A percentile compares a stretch with the other conserved stretches of the same genome.
Conservation (phyloP, 2,113 vertebrate species). For the Indicator indicator region DNA sequence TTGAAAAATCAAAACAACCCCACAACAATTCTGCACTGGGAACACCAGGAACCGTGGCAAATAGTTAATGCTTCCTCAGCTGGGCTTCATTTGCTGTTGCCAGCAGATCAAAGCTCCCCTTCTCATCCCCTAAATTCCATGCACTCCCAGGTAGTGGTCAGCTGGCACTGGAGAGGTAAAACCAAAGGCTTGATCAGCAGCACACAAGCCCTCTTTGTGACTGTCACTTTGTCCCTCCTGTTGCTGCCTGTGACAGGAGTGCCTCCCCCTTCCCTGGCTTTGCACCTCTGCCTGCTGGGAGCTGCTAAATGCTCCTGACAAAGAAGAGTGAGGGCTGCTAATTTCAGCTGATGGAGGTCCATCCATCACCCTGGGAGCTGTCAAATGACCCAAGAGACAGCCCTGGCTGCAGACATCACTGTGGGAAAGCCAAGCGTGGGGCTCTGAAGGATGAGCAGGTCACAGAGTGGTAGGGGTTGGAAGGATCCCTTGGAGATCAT, state of each 20-base stretch:
- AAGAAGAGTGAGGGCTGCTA: neutral
- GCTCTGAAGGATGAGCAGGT: neutral
- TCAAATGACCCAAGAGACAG: neutral
- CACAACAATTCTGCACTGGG: constrained; percentile 20
- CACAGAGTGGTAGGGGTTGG: neutral
- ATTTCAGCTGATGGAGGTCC: neutral
- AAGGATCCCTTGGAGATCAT: no score
- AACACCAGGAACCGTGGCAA: neutral
- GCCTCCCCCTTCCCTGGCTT: neutral
- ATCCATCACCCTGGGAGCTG: neutral
- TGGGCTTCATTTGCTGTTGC: neutral
- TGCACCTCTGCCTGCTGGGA: fast-evolving
- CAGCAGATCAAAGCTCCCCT: neutral
- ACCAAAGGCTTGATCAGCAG: neutral
- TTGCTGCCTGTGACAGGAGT: neutral
- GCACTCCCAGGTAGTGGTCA: neutral
- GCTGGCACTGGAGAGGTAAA: neutral
- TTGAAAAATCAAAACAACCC: constrained; percentile 62
- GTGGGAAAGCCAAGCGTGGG: neutral
- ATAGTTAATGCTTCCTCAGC: neutral
- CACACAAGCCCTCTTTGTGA: neutral
- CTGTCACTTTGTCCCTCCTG: neutral
- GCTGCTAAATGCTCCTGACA: neutral
- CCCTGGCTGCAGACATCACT: neutral
- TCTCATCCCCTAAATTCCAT: neutral